phyloP scores from a whole-genome alignment of 2,888 invertebrate species.

The Cenopis cana region DNA sequence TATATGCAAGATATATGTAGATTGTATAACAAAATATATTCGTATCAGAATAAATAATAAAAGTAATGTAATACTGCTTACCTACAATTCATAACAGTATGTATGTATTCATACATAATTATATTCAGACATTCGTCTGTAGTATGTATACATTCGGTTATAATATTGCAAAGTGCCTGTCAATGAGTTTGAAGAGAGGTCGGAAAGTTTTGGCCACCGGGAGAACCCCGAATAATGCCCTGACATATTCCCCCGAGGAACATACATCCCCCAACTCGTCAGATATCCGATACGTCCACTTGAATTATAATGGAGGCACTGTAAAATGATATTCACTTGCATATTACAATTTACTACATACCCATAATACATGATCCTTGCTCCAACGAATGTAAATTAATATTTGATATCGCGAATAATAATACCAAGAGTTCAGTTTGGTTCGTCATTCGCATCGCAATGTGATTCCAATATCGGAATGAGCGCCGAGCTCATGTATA shows the following conservation, averaged over 20 bases:
- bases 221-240: slow-evolving; percentile 64
- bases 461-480: too few species aligned
- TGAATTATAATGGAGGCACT: slow-evolving; percentile 38
- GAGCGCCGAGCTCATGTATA: too few species aligned
- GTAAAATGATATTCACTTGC: slow-evolving; percentile 5
- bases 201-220: slow-evolving; percentile 64
- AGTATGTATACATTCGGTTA: slow-evolving; percentile 49
- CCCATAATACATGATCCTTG: too few species aligned
- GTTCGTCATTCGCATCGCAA: too few species aligned
- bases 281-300: slow-evolving; percentile 51
- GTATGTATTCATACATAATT: too few species aligned
- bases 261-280: slow-evolving; percentile 51
- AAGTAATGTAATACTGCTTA: too few species aligned
- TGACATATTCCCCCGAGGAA: slow-evolving; percentile 60
- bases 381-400: too few species aligned
- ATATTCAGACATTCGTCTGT: too few species aligned
- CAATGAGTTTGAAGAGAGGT: slow-evolving; percentile 68
- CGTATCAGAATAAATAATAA: too few species aligned
- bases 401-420: not conserved
- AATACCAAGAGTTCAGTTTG: too few species aligned
- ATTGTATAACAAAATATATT: too few species aligned
- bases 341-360: not conserved
- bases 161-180: slow-evolving; percentile 48
- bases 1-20: not conserved
- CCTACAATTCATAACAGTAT: too few species aligned